Base-by-base conservation (phyloP, 2,797 vertebrate genomes). In the Mormyrops boulengeri region DNA sequence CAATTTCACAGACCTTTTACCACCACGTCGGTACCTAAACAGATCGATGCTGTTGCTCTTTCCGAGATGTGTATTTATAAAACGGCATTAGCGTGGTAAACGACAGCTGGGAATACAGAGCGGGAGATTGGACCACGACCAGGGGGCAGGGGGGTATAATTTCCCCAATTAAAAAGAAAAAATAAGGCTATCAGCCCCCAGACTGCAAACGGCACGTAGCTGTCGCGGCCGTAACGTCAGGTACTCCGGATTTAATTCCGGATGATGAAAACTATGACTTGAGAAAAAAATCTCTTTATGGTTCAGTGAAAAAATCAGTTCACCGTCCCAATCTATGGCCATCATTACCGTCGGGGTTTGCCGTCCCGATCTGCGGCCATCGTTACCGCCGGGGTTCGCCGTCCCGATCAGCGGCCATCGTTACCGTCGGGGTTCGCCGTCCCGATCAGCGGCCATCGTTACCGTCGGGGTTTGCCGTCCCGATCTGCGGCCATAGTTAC, bases 1-100 rank as follows among this genome's bases (percentile, higher is more conserved):
- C 38, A 82, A 47, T 82, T 82, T 82, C 77, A 82, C 77, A 82
- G 77, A 47, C 77, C 77, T 82, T 82, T 82, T 82, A 82, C 77
- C 38, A 3, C 19, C 77, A 82, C 41, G 7, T 82, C 38, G 77
- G 77, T 44, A 47, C 41, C 77, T 82, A 82, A 82, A 82, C 77
- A 82, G 77, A 82, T 82, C 41, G 77, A 47, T 47, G 19, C 19
- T 47, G 41, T 82, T 82, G 41, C 77, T 82, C 77, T 82, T 82
- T 82, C 77, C 77, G 41, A 47, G 77, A 82, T 19, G 41, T 82
- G 77, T 47, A 47, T 82, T 82, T 47, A 82, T 82, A 44, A 82
- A 82, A 47, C 6, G 38, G 77, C 38, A 82, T 82, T 82, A 82
- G 77, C 77, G 0, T 19, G 38, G 77, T 82, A 47, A 82, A 44